Conservation (phyloP, 2,888 invertebrate species). For the Esperia sulphurella region DNA sequence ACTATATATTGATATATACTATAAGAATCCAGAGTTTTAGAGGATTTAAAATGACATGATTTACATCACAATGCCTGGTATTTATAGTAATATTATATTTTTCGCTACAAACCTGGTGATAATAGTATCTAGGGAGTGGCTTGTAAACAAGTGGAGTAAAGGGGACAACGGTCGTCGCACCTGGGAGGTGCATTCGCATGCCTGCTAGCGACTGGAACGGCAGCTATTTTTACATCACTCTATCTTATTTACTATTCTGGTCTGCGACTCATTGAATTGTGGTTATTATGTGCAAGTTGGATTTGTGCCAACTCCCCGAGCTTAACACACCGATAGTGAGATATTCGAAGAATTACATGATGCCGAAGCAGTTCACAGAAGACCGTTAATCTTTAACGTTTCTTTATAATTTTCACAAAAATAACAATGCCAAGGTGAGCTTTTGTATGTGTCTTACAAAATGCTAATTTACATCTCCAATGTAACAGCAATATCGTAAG, state of each 20-base stretch:
- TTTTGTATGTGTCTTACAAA: no score
- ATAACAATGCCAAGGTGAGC: conserved; percentile 45
- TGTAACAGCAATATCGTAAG: neutral
- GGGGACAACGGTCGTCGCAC: conserved; percentile 68
- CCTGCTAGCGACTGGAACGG: conserved; percentile 68
- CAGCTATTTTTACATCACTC: conserved; percentile 75
- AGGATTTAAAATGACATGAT: no score
- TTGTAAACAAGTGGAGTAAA: conserved; percentile 26
- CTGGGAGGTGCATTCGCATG: conserved; percentile 72
- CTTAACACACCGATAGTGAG: conserved; percentile 66
- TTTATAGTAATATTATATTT: no score
- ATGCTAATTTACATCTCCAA: neutral
- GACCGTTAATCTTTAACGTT: conserved; percentile 34
- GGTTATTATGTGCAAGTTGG: conserved; percentile 79
- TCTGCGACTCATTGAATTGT: conserved; percentile 79
- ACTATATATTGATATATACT: no score
- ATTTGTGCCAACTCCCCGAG: conserved; percentile 66
- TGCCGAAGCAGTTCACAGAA: conserved; percentile 55
- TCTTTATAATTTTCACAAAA: conserved; percentile 29
- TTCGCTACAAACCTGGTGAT: no score
- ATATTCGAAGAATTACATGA: conserved; percentile 69
- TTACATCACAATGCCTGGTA: no score
- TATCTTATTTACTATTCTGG: conserved; percentile 79
- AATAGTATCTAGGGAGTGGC: neutral
- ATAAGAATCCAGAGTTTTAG: no score